These are phyloP conservation scores for Glaucomys volans DNA, from an alignment of 2,113 vertebrate genomes.

Conservation along the genomic window DNA sequence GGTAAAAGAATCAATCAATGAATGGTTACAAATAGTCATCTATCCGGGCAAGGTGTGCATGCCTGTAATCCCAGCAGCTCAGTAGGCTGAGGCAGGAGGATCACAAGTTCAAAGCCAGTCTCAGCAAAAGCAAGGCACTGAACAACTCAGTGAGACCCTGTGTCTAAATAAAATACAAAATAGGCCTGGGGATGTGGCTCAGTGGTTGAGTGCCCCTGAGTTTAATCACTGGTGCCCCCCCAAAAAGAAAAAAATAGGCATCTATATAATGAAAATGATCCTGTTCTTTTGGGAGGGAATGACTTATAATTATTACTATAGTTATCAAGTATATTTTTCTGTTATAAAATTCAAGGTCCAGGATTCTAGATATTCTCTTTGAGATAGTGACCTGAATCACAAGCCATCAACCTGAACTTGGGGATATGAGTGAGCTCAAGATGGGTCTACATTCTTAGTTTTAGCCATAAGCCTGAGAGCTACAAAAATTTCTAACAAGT, in stretches of 20 bases:
- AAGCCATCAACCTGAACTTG: background rate
- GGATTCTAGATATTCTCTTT: constrained; percentile 22
- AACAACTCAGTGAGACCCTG: too few species aligned
- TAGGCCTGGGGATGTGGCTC: too few species aligned
- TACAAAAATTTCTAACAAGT: background rate
- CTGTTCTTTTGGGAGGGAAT: background rate
- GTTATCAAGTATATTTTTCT: background rate
- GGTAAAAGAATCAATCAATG: background rate
- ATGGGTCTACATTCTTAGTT: background rate
- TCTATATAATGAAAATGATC: background rate
- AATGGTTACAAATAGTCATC: background rate
- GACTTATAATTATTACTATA: background rate
- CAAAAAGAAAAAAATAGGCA: background rate
- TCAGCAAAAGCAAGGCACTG: too few species aligned
- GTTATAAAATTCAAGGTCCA: background rate
- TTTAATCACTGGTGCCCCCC: too few species aligned
- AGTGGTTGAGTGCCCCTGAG: too few species aligned
- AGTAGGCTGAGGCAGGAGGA: too few species aligned
- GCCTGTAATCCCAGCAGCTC: too few species aligned
- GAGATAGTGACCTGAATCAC: background rate
- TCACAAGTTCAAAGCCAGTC: too few species aligned
- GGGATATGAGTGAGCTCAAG: background rate
- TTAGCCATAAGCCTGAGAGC: background rate
- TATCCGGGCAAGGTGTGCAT: background rate
- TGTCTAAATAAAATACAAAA: too few species aligned